Base-by-base conservation (phyloP, 2,888 invertebrate species). In the Papilio elwesi region DNA sequence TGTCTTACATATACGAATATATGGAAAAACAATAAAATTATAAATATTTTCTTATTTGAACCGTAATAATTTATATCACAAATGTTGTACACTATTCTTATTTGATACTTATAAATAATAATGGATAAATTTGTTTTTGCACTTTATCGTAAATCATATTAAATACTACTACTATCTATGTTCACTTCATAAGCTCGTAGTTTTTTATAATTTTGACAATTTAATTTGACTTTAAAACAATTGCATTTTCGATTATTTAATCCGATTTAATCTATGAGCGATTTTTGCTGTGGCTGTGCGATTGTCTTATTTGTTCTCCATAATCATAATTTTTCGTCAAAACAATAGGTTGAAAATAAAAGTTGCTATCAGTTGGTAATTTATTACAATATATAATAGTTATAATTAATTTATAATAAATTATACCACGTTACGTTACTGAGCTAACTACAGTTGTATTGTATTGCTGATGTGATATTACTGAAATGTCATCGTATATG, bases 401-500 rank as follows among this genome's bases (percentile, higher is more conserved):
- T 68, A 68, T 48, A 57, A 67, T 73, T 59, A 68, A 68, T 48
- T 62, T 43, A 70, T 13, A 16, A 47, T 65, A 48, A 59, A 48
- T 67, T 64, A 68, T 71, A 75, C 67, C 74, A 75, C 75, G 73
- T 75, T 75, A 74, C 74, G 72, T 73, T 52, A 68, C 59, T 47
- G 53, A 65, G 66, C 36, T 66, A 79, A 83, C 80, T 84, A 83
- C 77, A 84, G 83, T 85, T 81, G 78, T 78, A 75, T 85, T 81
- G 78, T 78, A 75, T 88, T 87, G 90, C 92, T 91, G 88, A 93
- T 93, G 93, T 92, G 90, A 90, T 89, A 90, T 85, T 89, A 90
- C 83, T 91, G 93, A 92, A 90, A 94, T 94, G 94, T 94, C 94
- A 93, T 94, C 94, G 81, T 93, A 93, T 92, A 97, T 97, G 96